Percentiles rank a stretch among this genome's conserved stretches.
Conservation (phyloP, 2,888 invertebrate species). For the Pseudolycoriella hygida region DNA sequence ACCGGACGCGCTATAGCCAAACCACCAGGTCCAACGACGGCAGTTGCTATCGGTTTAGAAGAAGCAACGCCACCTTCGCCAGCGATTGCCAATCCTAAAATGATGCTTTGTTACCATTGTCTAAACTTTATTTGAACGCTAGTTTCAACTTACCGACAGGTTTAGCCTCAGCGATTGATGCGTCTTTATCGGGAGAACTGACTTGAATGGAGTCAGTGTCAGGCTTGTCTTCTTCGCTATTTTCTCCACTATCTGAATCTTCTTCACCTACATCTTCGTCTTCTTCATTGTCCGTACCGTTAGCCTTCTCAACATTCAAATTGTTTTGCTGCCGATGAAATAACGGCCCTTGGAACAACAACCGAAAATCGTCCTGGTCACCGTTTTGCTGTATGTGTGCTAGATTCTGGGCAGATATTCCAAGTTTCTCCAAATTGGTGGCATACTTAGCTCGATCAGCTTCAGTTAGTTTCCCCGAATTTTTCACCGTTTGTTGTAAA, state of each 20-base stretch:
- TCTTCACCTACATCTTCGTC: slow-evolving; percentile 28
- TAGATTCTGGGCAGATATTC: slow-evolving; percentile 37
- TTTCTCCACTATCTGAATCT: slow-evolving; percentile 25
- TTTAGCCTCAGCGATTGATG: slow-evolving; percentile 56
- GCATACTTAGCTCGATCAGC: slow-evolving; percentile 38
- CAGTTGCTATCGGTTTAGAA: slow-evolving; percentile 51
- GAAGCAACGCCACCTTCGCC: slow-evolving; percentile 53
- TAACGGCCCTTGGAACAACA: slow-evolving; percentile 24
- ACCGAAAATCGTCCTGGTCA: slow-evolving; percentile 34
- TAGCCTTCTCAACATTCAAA: not conserved
- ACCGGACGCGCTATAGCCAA: slow-evolving; percentile 51
- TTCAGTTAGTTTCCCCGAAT: slow-evolving; percentile 34
- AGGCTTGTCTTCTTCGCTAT: slow-evolving; percentile 4
- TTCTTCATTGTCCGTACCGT: slow-evolving; percentile 12
- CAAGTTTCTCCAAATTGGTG: slow-evolving; percentile 35
- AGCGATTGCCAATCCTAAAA: slow-evolving; percentile 40
- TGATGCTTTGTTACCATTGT: not conserved
- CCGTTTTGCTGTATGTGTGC: slow-evolving; percentile 34
- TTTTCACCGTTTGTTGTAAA: slow-evolving; percentile 41
- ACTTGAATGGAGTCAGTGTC: slow-evolving; percentile 28
- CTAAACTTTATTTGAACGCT: not conserved
- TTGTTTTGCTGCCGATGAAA: not conserved
- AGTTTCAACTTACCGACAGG: slow-evolving; percentile 40
- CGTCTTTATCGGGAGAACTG: slow-evolving; percentile 36
- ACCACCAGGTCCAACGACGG: slow-evolving; percentile 49